Evolutionary conservation across 2,113 vertebrate genomes (phyloP).

Genomic region (Coptodon rendalli): DNA sequence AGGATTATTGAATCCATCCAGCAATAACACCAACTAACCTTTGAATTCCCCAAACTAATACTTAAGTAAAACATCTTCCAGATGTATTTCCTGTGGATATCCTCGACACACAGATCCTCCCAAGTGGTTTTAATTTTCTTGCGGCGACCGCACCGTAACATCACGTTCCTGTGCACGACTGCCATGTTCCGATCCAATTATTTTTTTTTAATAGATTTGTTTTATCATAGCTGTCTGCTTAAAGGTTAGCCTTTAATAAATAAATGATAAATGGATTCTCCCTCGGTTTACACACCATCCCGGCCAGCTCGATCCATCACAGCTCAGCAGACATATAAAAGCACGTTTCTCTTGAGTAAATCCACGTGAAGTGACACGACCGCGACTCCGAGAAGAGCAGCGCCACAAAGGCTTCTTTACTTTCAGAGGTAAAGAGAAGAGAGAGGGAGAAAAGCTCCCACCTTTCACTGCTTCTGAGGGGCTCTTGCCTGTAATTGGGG

Average conservation of each 20-base stretch:
- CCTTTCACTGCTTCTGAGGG: background rate
- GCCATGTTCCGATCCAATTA: background rate
- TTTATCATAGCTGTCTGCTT: slow-evolving; percentile 1
- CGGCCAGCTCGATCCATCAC: background rate
- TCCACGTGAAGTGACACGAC: background rate
- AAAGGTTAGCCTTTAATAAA: slow-evolving; percentile 45
- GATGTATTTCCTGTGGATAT: background rate
- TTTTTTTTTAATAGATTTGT: slow-evolving; percentile 21
- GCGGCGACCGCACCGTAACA: background rate
- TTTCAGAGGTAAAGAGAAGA: background rate
- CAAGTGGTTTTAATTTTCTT: background rate
- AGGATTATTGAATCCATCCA: background rate
- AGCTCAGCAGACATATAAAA: background rate
- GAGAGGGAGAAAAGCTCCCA: background rate
- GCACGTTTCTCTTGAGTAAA: background rate
- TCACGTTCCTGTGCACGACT: background rate
- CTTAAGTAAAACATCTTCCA: background rate
- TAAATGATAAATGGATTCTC: slow-evolving; percentile 23
- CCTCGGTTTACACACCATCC: background rate
- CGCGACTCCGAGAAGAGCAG: background rate
- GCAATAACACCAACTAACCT: background rate
- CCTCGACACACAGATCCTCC: background rate
- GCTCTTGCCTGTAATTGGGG: slow-evolving; percentile 18
- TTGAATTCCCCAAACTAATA: background rate
- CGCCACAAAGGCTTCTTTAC: background rate